Base-by-base conservation (phyloP, 2,113 vertebrate species). In the Pangasianodon hypophthalmus region DNA sequence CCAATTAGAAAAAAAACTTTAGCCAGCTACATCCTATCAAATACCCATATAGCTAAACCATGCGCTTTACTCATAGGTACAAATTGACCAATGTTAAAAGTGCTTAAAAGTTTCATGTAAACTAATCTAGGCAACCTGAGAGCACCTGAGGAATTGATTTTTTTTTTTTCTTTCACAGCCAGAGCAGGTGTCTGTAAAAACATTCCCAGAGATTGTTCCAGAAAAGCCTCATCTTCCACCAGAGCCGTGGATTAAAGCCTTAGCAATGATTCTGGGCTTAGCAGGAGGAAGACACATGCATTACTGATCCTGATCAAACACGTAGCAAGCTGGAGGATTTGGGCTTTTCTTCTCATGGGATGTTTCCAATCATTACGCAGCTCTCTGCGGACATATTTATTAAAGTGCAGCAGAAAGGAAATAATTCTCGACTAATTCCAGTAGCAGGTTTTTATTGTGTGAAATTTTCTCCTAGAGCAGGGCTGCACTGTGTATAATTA, bases 301-400 rank as follows among this genome's bases (percentile, higher is more conserved):
- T 90, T 90, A 81, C 62, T 90, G 41, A 86, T 91, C 88, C 73
- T 81, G 85, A 88, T 58, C 46, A 67, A 69, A 88, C 44, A 56
- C 54, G 29, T 9, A 85, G 56, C 79, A 86, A 48, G 10, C 60
- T 60, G 29, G 54, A 87, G 6, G 50, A 37, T 64, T 67, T 54
- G 41, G 4, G 21, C 16, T 29, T 11, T 48, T 14, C 6, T 29
- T 14, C 71, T 69, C 37, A 83, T 18, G 64, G 48, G 37, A 64
- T 88, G 37, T 46, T 90, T 88, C 16, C 44, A 77, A 62, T 84
- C 86, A 90, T n/a, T 60, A 50, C 48, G 46, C 58, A 32, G 8
- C 46, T 46, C 13, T 71, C 7, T 29, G 52, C 41, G 46, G 48
- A 62, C 26, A n/a, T 56, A 19, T 75, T 73, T 37, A 44, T 73